These are phyloP conservation scores for Colossoma macropomum DNA, from an alignment of 2,113 vertebrate genomes.

Conservation along the genomic window DNA sequence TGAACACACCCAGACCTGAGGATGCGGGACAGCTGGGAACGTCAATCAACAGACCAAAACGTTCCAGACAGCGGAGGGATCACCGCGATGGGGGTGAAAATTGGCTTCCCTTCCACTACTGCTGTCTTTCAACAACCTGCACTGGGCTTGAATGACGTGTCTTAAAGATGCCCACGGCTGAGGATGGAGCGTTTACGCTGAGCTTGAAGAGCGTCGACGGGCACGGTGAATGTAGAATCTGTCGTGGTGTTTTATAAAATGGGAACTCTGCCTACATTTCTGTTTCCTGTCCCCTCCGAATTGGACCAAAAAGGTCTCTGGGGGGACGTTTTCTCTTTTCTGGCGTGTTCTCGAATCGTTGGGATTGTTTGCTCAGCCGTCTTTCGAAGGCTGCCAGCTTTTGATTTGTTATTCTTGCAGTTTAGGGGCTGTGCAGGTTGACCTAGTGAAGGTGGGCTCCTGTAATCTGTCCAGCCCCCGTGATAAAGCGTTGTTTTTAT, in stretches of 20 bases:
- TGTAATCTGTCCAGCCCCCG: neutral
- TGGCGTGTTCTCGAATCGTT: neutral
- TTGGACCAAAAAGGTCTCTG: neutral
- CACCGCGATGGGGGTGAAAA: neutral
- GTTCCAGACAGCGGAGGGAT: neutral
- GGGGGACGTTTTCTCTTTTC: neutral
- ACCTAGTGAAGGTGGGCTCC: neutral
- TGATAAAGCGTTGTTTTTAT: neutral
- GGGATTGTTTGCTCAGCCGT: neutral
- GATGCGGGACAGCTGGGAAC: neutral
- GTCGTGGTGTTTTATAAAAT: neutral
- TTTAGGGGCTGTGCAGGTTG: neutral
- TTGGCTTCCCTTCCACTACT: slow-evolving; percentile 3
- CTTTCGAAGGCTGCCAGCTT: neutral
- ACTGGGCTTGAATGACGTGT: neutral
- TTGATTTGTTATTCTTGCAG: neutral
- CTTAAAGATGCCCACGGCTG: neutral
- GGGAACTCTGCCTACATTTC: neutral
- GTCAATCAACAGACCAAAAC: neutral
- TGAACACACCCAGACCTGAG: slow-evolving; percentile 55
- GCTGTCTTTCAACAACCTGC: slow-evolving; percentile 8
- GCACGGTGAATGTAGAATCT: neutral
- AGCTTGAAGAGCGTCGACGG: neutral
- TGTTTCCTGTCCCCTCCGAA: neutral
- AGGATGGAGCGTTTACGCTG: neutral